Percentiles rank a stretch among this genome's conserved stretches.
These are phyloP conservation scores for Physella acuta DNA, from an alignment of 1,140 invertebrate species.

Conservation along the genomic window DNA sequence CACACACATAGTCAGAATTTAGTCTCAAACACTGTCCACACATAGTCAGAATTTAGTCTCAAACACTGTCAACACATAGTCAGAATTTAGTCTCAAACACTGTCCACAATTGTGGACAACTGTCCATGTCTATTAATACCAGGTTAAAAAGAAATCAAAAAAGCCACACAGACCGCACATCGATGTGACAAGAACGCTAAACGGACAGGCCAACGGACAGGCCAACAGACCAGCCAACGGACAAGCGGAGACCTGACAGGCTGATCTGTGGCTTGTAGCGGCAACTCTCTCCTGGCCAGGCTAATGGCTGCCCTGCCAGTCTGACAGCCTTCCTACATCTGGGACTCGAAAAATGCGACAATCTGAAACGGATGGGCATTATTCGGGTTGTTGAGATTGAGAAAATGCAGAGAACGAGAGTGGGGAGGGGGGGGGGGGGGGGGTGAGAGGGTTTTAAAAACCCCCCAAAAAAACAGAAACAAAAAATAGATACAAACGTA, in stretches of 20 bases:
- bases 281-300: constrained; percentile 5
- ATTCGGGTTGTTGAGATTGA: neutral
- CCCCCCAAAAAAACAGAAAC: neutral
- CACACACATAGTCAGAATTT: too few species aligned
- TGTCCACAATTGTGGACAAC: too few species aligned
- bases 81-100: too few species aligned
- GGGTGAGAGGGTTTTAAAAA: neutral
- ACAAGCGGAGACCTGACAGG: neutral
- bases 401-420: too few species aligned
- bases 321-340: neutral
- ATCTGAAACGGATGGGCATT: constrained; percentile 11
- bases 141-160: too few species aligned
- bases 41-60: too few species aligned
- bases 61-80: too few species aligned
- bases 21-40: too few species aligned
- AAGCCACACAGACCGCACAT: neutral
- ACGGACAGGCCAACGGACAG: constrained; percentile 6
- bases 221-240: neutral
- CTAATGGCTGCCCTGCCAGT: constrained; percentile 14
- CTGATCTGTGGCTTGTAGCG: constrained; percentile 6
- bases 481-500: neutral
- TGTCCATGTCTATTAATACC: too few species aligned
- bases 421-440: neutral
- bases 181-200: constrained; percentile 1
- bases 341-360: neutral